Conservation (phyloP, 1,140 invertebrate species). For the Drosophila athabasca region DNA sequence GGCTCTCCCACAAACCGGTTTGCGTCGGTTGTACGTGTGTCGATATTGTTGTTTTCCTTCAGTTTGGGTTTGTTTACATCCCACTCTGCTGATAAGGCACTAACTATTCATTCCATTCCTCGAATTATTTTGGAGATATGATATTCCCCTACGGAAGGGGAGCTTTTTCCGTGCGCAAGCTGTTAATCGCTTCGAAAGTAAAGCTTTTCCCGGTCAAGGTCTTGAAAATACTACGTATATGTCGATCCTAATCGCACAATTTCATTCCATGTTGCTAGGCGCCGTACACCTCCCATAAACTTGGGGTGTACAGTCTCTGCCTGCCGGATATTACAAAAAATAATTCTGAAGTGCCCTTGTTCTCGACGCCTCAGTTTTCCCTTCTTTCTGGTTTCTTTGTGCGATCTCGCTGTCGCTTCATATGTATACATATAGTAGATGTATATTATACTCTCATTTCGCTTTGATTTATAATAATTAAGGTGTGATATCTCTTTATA, state of each 20-base stretch:
- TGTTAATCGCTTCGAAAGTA: constrained; percentile 34
- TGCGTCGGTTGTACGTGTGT: constrained; percentile 32
- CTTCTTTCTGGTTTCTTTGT: too few relatives aligned
- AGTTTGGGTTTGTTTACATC: constrained; percentile 67
- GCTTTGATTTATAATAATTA: constrained; percentile 43
- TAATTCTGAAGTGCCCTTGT: constrained; percentile 8
- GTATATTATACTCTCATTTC: constrained; percentile 12
- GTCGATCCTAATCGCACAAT: constrained; percentile 51
- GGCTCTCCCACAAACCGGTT: constrained; percentile 55
- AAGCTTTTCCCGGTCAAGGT: constrained; percentile 64
- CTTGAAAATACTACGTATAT: constrained; percentile 21
- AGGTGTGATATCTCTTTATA: constrained; percentile 23
- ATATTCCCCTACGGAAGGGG: not conserved
- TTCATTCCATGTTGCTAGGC: constrained; percentile 52
- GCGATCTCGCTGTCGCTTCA: not conserved
- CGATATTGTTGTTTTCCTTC: constrained; percentile 58
- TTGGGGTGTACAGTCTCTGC: not conserved
- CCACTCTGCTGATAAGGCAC: constrained; percentile 56
- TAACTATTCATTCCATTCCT: constrained; percentile 11
- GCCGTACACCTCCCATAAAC: not conserved
- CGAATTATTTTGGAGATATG: constrained; percentile 7
- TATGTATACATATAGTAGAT: not conserved
- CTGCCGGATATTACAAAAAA: constrained; percentile 10
- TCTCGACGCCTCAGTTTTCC: not conserved
- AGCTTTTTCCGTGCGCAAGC: constrained; percentile 42